Evolutionary conservation across 2,888 invertebrate genomes (phyloP).

Genomic region (Steinernema scapterisci): DNA sequence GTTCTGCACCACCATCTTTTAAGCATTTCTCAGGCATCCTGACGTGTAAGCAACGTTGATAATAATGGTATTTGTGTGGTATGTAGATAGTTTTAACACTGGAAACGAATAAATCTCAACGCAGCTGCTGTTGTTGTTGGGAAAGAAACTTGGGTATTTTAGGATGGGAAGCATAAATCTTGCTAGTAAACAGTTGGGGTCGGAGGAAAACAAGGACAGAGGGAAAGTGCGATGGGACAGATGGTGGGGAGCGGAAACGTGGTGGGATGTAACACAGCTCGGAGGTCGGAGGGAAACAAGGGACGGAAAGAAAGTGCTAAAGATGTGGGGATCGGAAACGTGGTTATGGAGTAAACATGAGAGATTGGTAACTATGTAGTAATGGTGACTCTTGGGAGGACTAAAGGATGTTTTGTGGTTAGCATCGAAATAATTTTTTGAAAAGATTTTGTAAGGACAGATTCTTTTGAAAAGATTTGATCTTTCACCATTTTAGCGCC

Average conservation of each 20-base stretch:
- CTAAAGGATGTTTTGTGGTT: neutral
- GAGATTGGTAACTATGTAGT: too few relatives aligned
- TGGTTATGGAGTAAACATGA: too few relatives aligned
- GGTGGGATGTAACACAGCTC: too few relatives aligned
- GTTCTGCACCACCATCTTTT: conserved; percentile 65
- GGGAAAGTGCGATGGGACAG: too few relatives aligned
- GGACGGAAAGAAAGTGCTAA: too few relatives aligned
- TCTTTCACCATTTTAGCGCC: too few relatives aligned
- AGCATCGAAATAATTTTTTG: neutral
- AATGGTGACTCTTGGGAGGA: neutral
- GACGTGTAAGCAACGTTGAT: neutral
- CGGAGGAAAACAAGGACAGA: neutral
- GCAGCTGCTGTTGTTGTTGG: neutral
- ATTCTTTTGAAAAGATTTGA: too few relatives aligned
- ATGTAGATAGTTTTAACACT: conserved; percentile 15
- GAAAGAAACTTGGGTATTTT: too few relatives aligned
- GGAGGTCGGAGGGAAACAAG: too few relatives aligned
- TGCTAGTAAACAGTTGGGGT: neutral
- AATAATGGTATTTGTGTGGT: conserved; percentile 30
- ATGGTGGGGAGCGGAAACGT: too few relatives aligned
- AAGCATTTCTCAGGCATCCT: conserved; percentile 30
- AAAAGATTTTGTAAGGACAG: neutral
- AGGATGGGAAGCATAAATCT: neutral
- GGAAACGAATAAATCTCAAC: neutral
- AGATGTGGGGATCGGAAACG: too few relatives aligned